Evolutionary conservation across 1,140 invertebrate species (phyloP), one percentile per base, ranked within the genome.

Genomic region (Fopius arisanus): DNA sequence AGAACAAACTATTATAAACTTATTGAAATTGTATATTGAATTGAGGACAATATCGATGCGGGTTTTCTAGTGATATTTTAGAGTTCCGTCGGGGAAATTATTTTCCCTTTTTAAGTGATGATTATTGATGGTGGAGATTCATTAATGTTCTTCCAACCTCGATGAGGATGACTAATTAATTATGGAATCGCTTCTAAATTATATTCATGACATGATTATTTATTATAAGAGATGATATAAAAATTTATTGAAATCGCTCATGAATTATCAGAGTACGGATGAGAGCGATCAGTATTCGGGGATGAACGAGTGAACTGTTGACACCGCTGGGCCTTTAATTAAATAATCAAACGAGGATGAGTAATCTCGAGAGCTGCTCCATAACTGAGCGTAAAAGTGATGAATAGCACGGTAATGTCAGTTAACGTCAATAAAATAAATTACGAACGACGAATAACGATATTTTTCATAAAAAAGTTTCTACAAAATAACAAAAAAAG

Each of bases 391-490:
- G 7, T 37, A 37, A 12, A 7, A 37, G 33, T 7, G 33, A 37
- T 37, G 33, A 10, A n/a, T n/a, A 37, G 33, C 33, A 3, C 7
- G 16, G 16, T 2, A 48, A 19, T 48, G 16, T 48, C 1, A 48
- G 16, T 48, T 19, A 14, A 48, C 43, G n/a, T 48, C 3, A 26
- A 26, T 1, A 10, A 59, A 59, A 4, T 59, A 19, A 59, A 23
- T 59, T 23, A 12, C 54, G 19, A 59, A 59, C 23, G 54, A 26
- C 19, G 12, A 59, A 26, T 59, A 26, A 59, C 23, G 54, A 59
- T 59, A 59, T 59, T 59, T 59, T 59, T 59, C 54, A 59, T 59
- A 59, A 5, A 59, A 59, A 59, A 59, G 5, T 59, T 59, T 59
- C 54, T 26, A 59, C 54, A 59, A 28, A n/a, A 59, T 59, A 12